These are phyloP conservation scores for Orthosia cruda DNA, from an alignment of 2,888 invertebrate genomes.

Conservation along the genomic window DNA sequence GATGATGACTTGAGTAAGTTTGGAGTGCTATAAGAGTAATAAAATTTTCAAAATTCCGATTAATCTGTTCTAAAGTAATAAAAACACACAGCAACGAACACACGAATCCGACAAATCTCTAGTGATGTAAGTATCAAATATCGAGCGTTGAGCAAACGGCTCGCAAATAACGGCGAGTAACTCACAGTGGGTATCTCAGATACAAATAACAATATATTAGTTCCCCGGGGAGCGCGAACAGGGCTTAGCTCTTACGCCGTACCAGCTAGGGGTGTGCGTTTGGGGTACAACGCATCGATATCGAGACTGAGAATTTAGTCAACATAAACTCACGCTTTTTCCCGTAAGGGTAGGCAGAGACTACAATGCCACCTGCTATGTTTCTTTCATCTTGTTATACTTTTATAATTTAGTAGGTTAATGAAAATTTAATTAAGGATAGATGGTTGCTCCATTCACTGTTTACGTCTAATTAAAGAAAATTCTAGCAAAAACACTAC, in stretches of 20 bases:
- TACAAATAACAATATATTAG: conserved; percentile 88
- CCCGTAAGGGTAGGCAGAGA: no score
- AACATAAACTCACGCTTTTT: no score
- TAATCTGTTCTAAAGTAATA: background rate
- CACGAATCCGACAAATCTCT: conserved; percentile 23
- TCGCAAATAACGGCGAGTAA: conserved; percentile 65
- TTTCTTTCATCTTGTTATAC: no score
- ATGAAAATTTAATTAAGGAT: background rate
- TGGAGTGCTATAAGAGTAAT: no score
- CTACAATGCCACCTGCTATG: no score
- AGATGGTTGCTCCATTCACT: background rate
- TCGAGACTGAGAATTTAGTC: conserved; percentile 20
- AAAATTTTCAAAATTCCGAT: background rate
- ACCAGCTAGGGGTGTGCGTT: conserved; percentile 68
- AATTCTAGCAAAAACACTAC: no score
- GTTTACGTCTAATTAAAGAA: no score
- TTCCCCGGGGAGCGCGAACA: conserved; percentile 85
- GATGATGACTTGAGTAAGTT: no score
- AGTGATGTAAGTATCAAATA: conserved; percentile 66
- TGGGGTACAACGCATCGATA: conserved; percentile 37
- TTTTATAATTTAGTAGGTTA: no score
- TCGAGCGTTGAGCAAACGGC: conserved; percentile 60
- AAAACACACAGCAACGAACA: background rate
- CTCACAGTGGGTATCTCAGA: conserved; percentile 75
- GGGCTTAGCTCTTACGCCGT: conserved; percentile 86